Evolutionary conservation across 1,140 invertebrate species (phyloP).

Genomic region (Thaumetopoea pityocampa): DNA sequence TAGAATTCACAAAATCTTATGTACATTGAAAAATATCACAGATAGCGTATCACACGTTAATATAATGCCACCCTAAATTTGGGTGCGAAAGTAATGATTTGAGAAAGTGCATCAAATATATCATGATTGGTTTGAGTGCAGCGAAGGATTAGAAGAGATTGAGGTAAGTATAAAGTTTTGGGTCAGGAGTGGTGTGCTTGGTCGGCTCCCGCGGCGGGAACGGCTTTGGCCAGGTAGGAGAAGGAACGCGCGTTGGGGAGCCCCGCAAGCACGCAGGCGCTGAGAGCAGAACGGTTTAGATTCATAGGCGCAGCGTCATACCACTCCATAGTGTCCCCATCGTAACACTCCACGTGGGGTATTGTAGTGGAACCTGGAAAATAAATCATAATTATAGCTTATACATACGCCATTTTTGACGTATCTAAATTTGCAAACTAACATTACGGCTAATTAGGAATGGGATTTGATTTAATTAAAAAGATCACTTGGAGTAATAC

Average conservation of each 20-base stretch:
- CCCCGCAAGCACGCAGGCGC: constrained; percentile 78
- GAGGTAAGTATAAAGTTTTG: background rate
- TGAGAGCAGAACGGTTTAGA: constrained; percentile 81
- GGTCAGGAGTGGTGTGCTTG: constrained; percentile 44
- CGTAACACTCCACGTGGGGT: constrained; percentile 84
- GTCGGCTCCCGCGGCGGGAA: constrained; percentile 63
- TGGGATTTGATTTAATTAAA: too few species aligned
- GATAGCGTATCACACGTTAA: constrained; percentile 12
- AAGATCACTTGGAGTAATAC: too few species aligned
- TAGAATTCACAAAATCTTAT: constrained; percentile 48
- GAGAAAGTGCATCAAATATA: constrained; percentile 13
- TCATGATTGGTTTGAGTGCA: constrained; percentile 9
- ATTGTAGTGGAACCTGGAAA: constrained; percentile 77
- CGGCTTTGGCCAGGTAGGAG: constrained; percentile 64
- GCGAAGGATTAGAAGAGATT: constrained; percentile 17
- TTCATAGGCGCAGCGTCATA: constrained; percentile 82
- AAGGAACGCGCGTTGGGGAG: constrained; percentile 78
- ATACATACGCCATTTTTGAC: background rate
- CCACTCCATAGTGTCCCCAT: constrained; percentile 82
- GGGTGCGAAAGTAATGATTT: constrained; percentile 8
- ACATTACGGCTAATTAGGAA: too few species aligned
- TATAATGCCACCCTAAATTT: constrained; percentile 2
- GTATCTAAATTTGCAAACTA: background rate
- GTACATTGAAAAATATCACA: constrained; percentile 49
- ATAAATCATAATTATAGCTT: background rate